A percentile compares a stretch with the other conserved stretches of the same genome.
Conservation (phyloP, 1,140 invertebrate species). For the Helicoverpa armigera region DNA sequence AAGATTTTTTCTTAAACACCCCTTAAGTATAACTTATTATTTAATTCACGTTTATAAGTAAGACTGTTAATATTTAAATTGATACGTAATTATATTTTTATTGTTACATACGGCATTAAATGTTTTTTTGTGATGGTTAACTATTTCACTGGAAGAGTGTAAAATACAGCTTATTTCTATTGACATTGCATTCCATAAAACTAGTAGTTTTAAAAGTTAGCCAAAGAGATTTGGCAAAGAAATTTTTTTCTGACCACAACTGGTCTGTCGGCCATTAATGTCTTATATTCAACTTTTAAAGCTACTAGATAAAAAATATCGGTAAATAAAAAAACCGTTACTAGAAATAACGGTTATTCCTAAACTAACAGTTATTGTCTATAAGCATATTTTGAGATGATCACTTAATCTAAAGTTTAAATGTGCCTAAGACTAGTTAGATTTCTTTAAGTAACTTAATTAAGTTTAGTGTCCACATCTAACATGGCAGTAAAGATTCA, state of each 20-base stretch:
- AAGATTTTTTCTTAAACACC: too few species aligned
- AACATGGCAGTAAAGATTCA: constrained; percentile 64
- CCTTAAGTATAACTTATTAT: too few species aligned
- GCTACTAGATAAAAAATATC: not conserved
- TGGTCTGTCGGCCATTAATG: not conserved
- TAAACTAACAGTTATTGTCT: constrained; percentile 36
- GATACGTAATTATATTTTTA: too few species aligned
- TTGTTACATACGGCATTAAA: not conserved
- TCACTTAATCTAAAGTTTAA: constrained; percentile 42
- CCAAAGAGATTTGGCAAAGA: not conserved
- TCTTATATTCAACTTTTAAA: not conserved
- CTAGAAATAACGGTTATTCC: constrained; percentile 1
- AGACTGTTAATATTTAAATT: too few species aligned
- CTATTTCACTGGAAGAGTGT: not conserved
- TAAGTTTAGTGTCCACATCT: constrained; percentile 43
- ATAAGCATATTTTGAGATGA: constrained; percentile 42
- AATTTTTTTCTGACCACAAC: not conserved
- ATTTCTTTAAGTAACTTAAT: constrained; percentile 48
- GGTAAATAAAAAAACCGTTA: constrained; percentile 14
- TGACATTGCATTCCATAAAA: constrained; percentile 8
- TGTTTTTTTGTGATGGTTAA: too few species aligned
- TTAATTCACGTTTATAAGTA: too few species aligned
- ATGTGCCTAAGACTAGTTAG: constrained; percentile 59
- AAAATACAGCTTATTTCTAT: not conserved
- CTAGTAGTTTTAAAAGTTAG: not conserved